Percentiles rank a stretch among this genome's conserved stretches.
phyloP scores from a whole-genome alignment of 2,113 vertebrate genomes.

The Sinocyclocheilus anshuiensis region DNA sequence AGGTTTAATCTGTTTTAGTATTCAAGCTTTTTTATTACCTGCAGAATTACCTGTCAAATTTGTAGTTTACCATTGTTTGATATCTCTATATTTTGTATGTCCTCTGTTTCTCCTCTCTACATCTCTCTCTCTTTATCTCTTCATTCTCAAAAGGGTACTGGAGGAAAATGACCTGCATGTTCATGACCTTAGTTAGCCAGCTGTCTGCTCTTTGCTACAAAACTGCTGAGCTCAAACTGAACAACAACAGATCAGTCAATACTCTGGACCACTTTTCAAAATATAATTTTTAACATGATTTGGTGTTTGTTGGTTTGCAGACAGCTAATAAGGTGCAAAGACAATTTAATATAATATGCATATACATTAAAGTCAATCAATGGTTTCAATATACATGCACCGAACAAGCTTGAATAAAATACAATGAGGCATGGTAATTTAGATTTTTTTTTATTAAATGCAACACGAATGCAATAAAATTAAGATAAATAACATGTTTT shows the following conservation, averaged over 20 bases:
- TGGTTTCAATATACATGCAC: neutral
- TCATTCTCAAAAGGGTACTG: neutral
- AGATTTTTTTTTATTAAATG: conserved; percentile 77
- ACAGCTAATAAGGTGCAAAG: neutral
- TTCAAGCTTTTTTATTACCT: conserved; percentile 22
- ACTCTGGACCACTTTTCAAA: neutral
- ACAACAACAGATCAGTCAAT: neutral
- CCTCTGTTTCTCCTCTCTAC: neutral
- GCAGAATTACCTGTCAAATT: conserved; percentile 42
- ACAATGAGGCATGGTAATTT: conserved; percentile 58
- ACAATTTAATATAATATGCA: neutral
- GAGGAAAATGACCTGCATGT: conserved; percentile 2
- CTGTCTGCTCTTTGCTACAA: neutral
- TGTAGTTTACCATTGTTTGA: conserved; percentile 13
- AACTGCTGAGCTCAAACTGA: conserved; percentile 2
- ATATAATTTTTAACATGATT: neutral
- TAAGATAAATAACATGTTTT: conserved; percentile 82
- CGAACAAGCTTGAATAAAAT: conserved; percentile 5
- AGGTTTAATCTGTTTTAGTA: neutral
- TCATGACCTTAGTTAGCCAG: conserved; percentile 30
- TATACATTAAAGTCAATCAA: neutral
- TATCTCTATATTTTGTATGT: neutral
- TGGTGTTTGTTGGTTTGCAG: neutral
- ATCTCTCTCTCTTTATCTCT: neutral
- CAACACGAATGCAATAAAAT: conserved; percentile 81